phyloP scores from a whole-genome alignment of 2,888 invertebrate genomes.

The Agonopterix heracliana region DNA sequence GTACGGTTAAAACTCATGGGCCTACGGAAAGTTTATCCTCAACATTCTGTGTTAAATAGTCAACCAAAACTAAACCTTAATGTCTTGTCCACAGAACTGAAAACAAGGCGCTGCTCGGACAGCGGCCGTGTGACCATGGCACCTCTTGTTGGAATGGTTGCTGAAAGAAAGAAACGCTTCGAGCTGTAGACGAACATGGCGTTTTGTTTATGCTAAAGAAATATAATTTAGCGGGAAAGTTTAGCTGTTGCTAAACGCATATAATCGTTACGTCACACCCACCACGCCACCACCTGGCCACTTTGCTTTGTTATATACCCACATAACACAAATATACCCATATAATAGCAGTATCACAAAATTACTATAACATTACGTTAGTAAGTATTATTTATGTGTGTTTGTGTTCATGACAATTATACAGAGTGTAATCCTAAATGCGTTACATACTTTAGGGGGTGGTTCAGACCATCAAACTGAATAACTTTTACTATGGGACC shows the following conservation, averaged over 20 bases:
- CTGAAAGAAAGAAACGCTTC: conserved; percentile 83
- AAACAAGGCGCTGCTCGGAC: conserved; percentile 53
- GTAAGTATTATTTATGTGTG: conserved; percentile 8
- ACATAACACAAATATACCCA: not conserved
- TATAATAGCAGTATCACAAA: conserved; percentile 5
- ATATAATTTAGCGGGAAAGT: not conserved
- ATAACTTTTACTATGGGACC: too few species aligned
- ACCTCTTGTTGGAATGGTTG: conserved; percentile 83
- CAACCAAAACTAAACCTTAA: not conserved
- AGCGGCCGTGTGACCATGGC: conserved; percentile 57
- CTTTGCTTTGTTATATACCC: conserved; percentile 15
- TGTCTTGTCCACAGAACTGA: conserved; percentile 58
- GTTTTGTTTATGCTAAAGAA: not conserved
- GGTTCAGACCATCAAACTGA: not conserved
- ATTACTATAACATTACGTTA: conserved; percentile 3
- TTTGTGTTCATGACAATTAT: conserved; percentile 10
- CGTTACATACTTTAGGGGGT: conserved; percentile 1
- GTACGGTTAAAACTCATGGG: too few species aligned
- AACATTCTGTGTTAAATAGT: too few species aligned
- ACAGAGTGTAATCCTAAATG: conserved; percentile 3
- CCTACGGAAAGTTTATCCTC: too few species aligned
- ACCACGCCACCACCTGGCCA: conserved; percentile 71
- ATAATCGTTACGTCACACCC: conserved; percentile 31
- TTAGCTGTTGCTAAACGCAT: not conserved
- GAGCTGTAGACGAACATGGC: conserved; percentile 45